These are phyloP conservation scores for Madoqua kirkii DNA, from an alignment of 2,113 vertebrate species.

Conservation along the genomic window DNA sequence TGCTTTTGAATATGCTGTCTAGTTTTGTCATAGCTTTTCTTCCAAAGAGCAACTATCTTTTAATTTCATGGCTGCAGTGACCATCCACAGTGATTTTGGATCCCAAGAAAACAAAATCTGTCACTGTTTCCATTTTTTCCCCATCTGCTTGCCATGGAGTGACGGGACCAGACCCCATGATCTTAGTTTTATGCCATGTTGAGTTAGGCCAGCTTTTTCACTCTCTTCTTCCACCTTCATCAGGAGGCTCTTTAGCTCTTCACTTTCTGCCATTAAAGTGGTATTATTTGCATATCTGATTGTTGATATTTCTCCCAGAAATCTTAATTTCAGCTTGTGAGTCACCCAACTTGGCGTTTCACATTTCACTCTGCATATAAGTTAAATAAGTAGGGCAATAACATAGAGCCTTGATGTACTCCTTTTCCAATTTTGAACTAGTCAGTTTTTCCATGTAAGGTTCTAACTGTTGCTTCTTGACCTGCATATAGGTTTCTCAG, in stretches of 20 bases:
- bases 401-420: background rate
- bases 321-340: background rate
- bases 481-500: background rate
- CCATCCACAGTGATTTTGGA: background rate
- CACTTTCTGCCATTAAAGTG: background rate
- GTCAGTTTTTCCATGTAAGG: background rate
- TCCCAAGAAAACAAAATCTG: background rate
- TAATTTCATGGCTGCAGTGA: background rate
- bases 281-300: background rate
- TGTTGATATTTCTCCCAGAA: background rate
- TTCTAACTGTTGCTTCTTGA: background rate
- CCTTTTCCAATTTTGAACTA: background rate
- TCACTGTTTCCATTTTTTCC: background rate
- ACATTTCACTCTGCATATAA: background rate
- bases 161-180: background rate
- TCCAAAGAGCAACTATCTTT: background rate
- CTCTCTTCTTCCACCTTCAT: background rate
- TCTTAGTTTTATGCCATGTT: background rate
- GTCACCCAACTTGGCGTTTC: background rate
- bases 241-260: background rate
- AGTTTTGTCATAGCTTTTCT: background rate
- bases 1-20: background rate
- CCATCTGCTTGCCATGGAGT: background rate
- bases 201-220: background rate
- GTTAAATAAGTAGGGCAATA: background rate